phyloP scores from a whole-genome alignment of 2,113 vertebrate species.

The Vanacampus margaritifer region DNA sequence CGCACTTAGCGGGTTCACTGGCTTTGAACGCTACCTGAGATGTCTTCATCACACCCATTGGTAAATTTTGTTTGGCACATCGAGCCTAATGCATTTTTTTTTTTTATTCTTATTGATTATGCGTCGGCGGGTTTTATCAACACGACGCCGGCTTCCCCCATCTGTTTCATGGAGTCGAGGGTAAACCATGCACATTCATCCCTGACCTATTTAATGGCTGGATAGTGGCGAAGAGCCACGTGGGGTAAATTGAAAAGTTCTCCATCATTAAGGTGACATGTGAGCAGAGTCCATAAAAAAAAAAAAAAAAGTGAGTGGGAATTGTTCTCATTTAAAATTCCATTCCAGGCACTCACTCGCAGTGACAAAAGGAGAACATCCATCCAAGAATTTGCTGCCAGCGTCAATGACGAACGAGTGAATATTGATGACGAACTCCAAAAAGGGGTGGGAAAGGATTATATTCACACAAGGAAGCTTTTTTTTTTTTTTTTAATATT shows the following conservation, averaged over 20 bases:
- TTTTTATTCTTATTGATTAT: constrained; percentile 37
- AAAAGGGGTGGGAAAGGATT: constrained; percentile 41
- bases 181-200: constrained; percentile 71
- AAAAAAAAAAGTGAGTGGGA: constrained; percentile 26
- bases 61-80: background rate
- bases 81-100: constrained; percentile 16
- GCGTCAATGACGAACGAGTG: constrained; percentile 75
- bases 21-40: constrained; percentile 59
- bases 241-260: constrained; percentile 71
- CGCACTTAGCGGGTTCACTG: constrained; percentile 63
- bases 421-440: constrained; percentile 77
- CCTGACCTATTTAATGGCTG: constrained; percentile 77
- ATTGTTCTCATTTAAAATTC: constrained; percentile 78
- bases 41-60: constrained; percentile 48
- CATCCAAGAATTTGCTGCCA: constrained; percentile 79
- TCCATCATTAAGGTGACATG: constrained; percentile 72
- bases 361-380: constrained; percentile 73
- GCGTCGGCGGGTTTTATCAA: constrained; percentile 45
- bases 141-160: constrained; percentile 42
- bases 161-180: constrained; percentile 42
- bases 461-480: constrained; percentile 15
- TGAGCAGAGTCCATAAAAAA: constrained; percentile 72
- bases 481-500: constrained; percentile 74
- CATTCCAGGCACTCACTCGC: constrained; percentile 64
- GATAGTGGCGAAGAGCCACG: constrained; percentile 66